Conservation (phyloP, 2,113 vertebrate genomes). For the Antechinus stuartii region DNA sequence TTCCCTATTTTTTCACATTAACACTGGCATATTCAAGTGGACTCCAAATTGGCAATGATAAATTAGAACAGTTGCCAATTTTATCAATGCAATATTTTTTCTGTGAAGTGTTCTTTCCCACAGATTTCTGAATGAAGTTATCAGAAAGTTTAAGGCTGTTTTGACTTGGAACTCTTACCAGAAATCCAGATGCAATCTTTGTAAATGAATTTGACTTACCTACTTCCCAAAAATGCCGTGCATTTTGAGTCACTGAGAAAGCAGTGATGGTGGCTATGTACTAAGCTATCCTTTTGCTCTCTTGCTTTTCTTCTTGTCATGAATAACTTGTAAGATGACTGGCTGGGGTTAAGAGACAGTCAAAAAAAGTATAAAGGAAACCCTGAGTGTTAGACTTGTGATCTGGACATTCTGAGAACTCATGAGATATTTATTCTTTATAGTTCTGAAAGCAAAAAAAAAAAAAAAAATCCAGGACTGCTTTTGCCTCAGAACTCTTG, state of each 20-base stretch:
- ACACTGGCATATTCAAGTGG: not conserved
- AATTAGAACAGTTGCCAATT: conserved; percentile 31
- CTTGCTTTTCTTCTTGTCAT: not conserved
- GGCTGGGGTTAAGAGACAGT: not conserved
- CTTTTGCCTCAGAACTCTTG: conserved; percentile 44
- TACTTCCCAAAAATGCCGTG: not conserved
- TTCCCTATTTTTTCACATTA: not conserved
- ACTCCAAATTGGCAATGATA: conserved; percentile 46
- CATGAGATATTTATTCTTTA: conserved; percentile 26
- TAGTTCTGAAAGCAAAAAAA: not conserved
- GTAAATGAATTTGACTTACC: not conserved
- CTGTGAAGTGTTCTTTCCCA: conserved; percentile 3
- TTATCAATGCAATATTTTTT: conserved; percentile 49
- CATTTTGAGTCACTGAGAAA: not conserved
- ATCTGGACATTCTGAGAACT: conserved; percentile 27
- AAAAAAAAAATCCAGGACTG: not conserved
- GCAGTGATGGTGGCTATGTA: not conserved
- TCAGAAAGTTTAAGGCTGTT: not conserved
- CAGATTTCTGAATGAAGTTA: conserved; percentile 40
- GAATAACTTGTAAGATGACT: not conserved
- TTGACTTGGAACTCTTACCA: not conserved
- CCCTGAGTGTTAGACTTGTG: conserved; percentile 14
- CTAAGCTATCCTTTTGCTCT: not conserved
- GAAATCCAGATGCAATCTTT: conserved; percentile 22
- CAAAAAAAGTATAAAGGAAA: not conserved